Evolutionary conservation across 1,140 invertebrate genomes (phyloP).

Genomic region (Nixonia krombeini): DNA sequence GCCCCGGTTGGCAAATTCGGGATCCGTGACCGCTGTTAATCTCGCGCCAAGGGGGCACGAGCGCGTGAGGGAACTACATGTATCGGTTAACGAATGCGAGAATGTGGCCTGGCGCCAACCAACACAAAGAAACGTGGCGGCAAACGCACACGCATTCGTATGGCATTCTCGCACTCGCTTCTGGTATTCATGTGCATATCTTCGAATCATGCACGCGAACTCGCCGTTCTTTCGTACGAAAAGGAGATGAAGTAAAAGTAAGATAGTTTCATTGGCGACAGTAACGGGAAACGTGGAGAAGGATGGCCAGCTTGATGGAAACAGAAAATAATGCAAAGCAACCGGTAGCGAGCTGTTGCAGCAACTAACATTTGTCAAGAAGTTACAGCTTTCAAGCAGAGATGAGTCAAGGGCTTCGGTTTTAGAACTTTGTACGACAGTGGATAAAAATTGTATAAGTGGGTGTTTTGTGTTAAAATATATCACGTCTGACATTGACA

Average conservation of each 20-base stretch:
- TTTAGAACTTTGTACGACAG: no score
- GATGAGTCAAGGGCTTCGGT: no score
- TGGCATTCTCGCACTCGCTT: constrained; percentile 10
- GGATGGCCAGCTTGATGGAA: no score
- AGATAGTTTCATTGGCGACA: not conserved
- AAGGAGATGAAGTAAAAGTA: constrained; percentile 3
- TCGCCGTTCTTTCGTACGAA: constrained; percentile 40
- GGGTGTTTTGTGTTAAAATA: no score
- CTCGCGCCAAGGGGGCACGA: constrained; percentile 12
- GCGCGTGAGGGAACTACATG: constrained; percentile 16
- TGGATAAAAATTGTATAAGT: no score
- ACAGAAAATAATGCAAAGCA: no score
- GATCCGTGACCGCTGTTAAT: constrained; percentile 51
- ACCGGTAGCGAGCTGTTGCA: no score
- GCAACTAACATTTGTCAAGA: no score
- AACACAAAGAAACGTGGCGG: constrained; percentile 49
- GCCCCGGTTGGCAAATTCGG: constrained; percentile 41
- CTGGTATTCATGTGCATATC: constrained; percentile 40
- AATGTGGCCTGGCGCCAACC: constrained; percentile 69
- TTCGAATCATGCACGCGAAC: constrained; percentile 47
- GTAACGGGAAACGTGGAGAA: not conserved
- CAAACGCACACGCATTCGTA: constrained; percentile 39
- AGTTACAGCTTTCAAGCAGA: no score
- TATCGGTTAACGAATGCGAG: constrained; percentile 65
- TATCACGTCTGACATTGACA: no score